Percentiles rank a stretch among this genome's conserved stretches.
Conservation (phyloP, 2,113 vertebrate genomes). For the Albula goreensis region DNA sequence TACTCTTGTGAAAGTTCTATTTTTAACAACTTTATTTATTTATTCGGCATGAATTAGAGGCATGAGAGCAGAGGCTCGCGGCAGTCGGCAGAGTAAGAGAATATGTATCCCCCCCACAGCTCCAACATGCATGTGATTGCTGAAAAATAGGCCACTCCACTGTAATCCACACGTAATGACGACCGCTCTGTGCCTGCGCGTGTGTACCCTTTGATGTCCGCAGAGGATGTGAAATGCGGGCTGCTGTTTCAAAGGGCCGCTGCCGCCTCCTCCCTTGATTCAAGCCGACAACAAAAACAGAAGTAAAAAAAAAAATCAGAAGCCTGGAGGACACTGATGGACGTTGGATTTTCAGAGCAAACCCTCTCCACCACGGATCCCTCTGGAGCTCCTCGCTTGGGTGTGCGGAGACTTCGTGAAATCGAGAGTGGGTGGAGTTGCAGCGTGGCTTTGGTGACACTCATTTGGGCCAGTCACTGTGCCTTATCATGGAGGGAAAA, state of each 20-base stretch:
- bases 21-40: constrained; percentile 1
- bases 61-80: background rate
- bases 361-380: background rate
- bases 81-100: background rate
- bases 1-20: constrained; percentile 7
- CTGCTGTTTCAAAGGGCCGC: too few relatives aligned
- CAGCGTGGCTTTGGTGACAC: too few relatives aligned
- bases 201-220: background rate
- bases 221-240: background rate
- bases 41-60: constrained; percentile 33
- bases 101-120: background rate
- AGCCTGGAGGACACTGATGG: too few relatives aligned
- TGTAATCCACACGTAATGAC: constrained; percentile 11
- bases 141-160: background rate
- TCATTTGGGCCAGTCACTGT: too few relatives aligned
- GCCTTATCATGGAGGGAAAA: too few relatives aligned
- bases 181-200: background rate
- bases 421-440: too few relatives aligned
- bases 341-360: background rate
- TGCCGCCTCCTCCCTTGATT: too few relatives aligned
- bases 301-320: background rate
- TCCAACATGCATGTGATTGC: background rate
- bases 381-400: background rate
- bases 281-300: background rate
- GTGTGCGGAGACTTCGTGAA: background rate